These are phyloP conservation scores for Acheta domesticus DNA, from an alignment of 2,888 invertebrate genomes.

Conservation along the genomic window DNA sequence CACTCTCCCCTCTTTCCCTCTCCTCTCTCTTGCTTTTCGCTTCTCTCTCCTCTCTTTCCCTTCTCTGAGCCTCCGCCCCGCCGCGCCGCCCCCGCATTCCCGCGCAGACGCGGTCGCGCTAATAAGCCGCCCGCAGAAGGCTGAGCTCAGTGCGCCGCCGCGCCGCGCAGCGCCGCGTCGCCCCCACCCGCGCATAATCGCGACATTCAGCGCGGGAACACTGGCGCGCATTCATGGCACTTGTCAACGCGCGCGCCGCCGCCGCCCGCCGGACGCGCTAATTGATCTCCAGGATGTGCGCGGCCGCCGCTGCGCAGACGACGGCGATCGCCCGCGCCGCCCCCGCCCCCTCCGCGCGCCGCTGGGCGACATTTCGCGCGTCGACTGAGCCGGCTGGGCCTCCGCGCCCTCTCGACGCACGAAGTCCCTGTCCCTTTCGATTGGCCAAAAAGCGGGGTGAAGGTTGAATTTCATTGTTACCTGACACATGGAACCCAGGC, in stretches of 20 bases:
- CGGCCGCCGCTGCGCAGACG: neutral
- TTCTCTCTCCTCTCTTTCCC: neutral
- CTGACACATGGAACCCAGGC: too few species aligned
- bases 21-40: fast-evolving
- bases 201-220: neutral
- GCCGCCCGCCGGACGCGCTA: neutral
- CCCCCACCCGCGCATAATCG: neutral
- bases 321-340: too few species aligned
- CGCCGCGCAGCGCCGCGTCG: too few species aligned
- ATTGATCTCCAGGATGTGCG: slow-evolving; percentile 18
- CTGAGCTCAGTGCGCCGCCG: too few species aligned
- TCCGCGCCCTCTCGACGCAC: too few species aligned
- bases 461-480: too few species aligned
- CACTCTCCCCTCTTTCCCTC: neutral
- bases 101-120: neutral
- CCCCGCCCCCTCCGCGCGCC: too few species aligned
- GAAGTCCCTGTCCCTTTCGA: too few species aligned
- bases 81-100: neutral
- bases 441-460: too few species aligned
- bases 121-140: neutral
- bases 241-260: slow-evolving; percentile 4
- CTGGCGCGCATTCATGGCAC: neutral
- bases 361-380: too few species aligned
- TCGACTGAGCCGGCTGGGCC: too few species aligned
- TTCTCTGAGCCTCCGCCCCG: neutral